Conservation (phyloP, 2,797 vertebrate species). For the Heteromormyrus szaboi region DNA sequence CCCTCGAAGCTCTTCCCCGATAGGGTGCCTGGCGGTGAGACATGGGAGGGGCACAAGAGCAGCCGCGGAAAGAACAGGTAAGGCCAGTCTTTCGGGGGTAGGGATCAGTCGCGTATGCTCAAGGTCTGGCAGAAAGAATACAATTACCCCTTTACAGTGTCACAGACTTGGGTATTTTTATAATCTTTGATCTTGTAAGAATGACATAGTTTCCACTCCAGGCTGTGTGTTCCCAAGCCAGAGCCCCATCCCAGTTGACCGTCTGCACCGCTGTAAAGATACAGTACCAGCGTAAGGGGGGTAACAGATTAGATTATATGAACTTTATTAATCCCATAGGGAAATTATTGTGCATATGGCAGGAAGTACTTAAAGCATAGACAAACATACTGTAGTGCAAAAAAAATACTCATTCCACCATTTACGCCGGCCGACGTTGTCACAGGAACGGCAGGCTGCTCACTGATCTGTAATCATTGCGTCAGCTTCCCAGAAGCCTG, state of each 20-base stretch:
- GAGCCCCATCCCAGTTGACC: not conserved
- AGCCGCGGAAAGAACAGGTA: slow-evolving; percentile 63
- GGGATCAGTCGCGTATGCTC: not conserved
- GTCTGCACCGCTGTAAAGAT: not conserved
- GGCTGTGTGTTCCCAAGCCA: not conserved
- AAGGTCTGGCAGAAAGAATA: not conserved
- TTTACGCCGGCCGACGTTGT: not conserved
- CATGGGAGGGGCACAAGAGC: slow-evolving; percentile 61
- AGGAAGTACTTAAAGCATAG: not conserved
- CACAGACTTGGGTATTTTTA: not conserved
- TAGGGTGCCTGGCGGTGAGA: slow-evolving; percentile 58
- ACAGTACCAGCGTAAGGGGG: not conserved
- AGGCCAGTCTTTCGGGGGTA: not conserved
- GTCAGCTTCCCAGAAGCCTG: not conserved
- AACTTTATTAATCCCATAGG: not conserved
- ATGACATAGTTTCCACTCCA: not conserved
- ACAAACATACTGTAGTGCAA: not conserved
- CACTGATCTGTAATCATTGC: not conserved
- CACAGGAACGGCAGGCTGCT: not conserved
- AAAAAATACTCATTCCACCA: not conserved
- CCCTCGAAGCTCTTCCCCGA: slow-evolving; percentile 82
- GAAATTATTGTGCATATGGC: not conserved
- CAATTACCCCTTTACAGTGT: not conserved
- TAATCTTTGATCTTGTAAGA: not conserved
- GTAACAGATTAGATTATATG: not conserved